Evolutionary conservation across 2,797 vertebrate genomes (phyloP).

Genomic region (Protosalanx chinensis): DNA sequence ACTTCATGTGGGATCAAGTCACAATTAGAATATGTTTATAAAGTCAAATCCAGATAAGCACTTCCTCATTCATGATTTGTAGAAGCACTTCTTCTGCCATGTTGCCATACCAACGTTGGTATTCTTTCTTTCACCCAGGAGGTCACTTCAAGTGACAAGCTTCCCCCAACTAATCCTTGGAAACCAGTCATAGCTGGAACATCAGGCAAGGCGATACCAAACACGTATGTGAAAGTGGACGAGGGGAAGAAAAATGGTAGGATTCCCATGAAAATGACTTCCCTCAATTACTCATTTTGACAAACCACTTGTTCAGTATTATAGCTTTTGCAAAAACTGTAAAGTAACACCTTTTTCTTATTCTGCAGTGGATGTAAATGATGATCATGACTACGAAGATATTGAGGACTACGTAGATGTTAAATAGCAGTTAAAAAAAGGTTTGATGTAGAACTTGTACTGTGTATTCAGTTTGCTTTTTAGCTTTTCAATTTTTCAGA

Average conservation of each 20-base stretch:
- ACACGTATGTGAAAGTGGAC: constrained; percentile 54
- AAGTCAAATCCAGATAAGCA: neutral
- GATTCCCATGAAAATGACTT: neutral
- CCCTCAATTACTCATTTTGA: neutral
- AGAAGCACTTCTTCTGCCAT: constrained; percentile 12
- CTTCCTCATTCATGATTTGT: neutral
- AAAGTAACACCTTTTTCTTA: neutral
- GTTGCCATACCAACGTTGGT: neutral
- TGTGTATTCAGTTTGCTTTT: no score
- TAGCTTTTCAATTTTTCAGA: no score
- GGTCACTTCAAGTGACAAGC: constrained; percentile 23
- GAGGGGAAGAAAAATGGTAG: constrained; percentile 32
- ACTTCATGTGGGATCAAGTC: neutral
- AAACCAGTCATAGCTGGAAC: constrained; percentile 19
- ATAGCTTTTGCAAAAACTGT: neutral
- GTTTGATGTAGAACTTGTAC: no score
- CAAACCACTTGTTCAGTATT: neutral
- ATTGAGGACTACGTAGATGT: constrained; percentile 49
- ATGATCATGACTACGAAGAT: constrained; percentile 77
- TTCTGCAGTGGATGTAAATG: neutral
- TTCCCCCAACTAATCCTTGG: constrained; percentile 51
- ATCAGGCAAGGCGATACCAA: constrained; percentile 40
- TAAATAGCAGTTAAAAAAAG: no score
- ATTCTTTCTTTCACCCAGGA: constrained; percentile 35
- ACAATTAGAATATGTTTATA: neutral